Evolutionary conservation across 2,888 invertebrate species (phyloP).

Genomic region (Synergus laeviventris): DNA sequence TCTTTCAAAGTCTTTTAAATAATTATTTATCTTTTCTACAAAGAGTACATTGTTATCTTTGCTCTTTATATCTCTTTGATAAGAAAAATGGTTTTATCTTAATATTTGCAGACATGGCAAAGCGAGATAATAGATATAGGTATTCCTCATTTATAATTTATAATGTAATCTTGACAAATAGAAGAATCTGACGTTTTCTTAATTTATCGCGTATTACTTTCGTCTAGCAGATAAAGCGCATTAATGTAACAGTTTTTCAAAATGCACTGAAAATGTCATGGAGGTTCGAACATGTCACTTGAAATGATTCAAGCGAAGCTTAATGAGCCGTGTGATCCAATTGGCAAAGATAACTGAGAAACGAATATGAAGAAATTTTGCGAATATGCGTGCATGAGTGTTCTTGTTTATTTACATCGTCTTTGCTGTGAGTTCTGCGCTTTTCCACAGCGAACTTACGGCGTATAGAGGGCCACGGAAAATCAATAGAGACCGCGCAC

Average conservation of each 20-base stretch:
- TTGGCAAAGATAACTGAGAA: constrained; percentile 17
- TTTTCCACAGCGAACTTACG: constrained; percentile 16
- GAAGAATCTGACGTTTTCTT: not conserved
- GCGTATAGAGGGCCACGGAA: constrained; percentile 60
- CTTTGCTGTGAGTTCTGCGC: constrained; percentile 35
- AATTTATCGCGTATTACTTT: constrained; percentile 6
- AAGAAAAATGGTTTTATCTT: not conserved
- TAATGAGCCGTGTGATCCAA: constrained; percentile 1
- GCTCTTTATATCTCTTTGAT: not conserved
- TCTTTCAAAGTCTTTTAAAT: not conserved
- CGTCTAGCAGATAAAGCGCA: not conserved
- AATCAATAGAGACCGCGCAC: constrained; percentile 75
- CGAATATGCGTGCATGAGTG: constrained; percentile 43
- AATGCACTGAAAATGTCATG: not conserved
- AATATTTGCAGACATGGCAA: not conserved
- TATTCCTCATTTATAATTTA: not conserved
- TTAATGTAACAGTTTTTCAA: not conserved
- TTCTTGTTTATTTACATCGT: constrained; percentile 72
- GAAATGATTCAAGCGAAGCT: not conserved
- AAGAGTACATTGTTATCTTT: not conserved
- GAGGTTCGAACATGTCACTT: not conserved
- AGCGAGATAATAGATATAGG: not conserved
- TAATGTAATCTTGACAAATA: not conserved
- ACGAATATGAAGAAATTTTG: constrained; percentile 18
- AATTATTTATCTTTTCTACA: not conserved